Evolutionary conservation across 2,888 invertebrate species (phyloP), one percentile per base, ranked within the genome.

Genomic region (Troides aeacus): DNA sequence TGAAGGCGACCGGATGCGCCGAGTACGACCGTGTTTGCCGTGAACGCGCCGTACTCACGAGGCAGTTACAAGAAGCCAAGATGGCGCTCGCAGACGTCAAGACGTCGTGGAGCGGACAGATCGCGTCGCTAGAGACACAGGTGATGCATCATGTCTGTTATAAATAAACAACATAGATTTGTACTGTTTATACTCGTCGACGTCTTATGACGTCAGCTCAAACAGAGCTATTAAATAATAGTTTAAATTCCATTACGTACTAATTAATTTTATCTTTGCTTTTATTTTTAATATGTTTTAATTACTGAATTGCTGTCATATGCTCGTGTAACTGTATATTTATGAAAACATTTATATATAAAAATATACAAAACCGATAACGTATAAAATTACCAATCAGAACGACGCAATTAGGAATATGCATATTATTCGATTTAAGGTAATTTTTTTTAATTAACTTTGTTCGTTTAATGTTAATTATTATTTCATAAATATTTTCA

Each of bases 101-200:
- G 84, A 96, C 97, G 0, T 96, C 97, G 0, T 98, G 98, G 98
- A 97, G 97, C 79, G 96, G 97, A 18, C 97, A 97, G 85, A 98
- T 98, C 77, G 95, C 97, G 21, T 95, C 96, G 0, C 88, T 98
- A 58, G 98, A 98, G 84, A 97, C 97, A n/a, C 98, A 98, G 94
- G 96, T 97, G 39, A 60, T 30, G 18, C 30, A n/a, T 15, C 8
- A 23, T 23, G 57, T 23, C 8, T 58, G 23, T 58, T 58, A 58
- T 58, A 23, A 58, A 23, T 23, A 58, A 7, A 53, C n/a, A 53
- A 10, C 12, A 15, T 15, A 12, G 6, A 53, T n/a, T 18, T n/a
- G 5, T 53, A n/a, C 50, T 4, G 15, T 50, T 42, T 42, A 10
- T 42, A 50, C 15, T 50, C 18, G 17, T 53, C 18, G 7, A 53